Conservation (phyloP, 1,140 invertebrate species). For the Parasteatoda tepidariorum region DNA sequence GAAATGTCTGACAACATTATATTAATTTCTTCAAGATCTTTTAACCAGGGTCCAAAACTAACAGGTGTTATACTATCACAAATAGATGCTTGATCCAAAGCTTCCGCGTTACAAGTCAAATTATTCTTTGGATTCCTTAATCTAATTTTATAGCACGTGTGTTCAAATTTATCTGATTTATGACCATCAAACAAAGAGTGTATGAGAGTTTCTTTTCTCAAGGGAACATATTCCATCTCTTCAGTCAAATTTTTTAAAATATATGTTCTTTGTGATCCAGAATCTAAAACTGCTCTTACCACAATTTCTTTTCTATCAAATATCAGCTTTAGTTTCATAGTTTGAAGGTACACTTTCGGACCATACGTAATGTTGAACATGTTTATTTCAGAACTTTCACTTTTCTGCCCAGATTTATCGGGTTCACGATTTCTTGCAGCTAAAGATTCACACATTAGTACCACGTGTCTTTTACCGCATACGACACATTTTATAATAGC, state of each 20-base stretch:
- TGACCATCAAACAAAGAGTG: background rate
- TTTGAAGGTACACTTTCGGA: no score
- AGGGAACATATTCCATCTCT: background rate
- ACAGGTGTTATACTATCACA: constrained; percentile 17
- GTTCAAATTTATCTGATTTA: constrained; percentile 19
- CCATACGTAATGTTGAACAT: no score
- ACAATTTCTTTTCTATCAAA: no score
- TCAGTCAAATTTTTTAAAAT: background rate
- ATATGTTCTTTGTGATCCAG: background rate
- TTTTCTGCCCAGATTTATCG: background rate
- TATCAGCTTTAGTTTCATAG: no score
- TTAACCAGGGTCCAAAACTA: constrained; percentile 1
- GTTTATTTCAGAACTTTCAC: no score
- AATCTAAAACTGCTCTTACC: background rate
- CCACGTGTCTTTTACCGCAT: constrained; percentile 1
- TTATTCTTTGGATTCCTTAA: constrained; percentile 17
- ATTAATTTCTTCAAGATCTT: constrained; percentile 24
- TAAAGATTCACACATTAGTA: background rate
- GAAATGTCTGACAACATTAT: background rate
- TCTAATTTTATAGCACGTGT: constrained; percentile 23
- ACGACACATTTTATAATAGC: constrained; percentile 2
- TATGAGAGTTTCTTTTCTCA: constrained; percentile 25
- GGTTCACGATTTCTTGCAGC: background rate
- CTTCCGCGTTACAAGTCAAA: no score
- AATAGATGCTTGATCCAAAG: background rate